Evolutionary conservation across 2,113 vertebrate species (phyloP).

Genomic region (Mugil cephalus): DNA sequence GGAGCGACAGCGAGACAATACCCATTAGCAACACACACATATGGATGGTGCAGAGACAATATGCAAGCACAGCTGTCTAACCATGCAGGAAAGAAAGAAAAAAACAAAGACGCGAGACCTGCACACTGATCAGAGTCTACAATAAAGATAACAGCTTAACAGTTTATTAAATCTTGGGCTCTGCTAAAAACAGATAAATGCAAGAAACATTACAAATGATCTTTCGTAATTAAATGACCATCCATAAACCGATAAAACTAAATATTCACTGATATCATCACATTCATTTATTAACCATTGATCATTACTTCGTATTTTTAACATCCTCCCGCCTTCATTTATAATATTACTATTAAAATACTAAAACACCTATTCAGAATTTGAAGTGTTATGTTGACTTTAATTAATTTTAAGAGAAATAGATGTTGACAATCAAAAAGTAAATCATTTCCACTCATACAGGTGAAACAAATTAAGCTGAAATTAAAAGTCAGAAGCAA

Average conservation of each 20-base stretch:
- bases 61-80: constrained; percentile 31
- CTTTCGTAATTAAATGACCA: constrained; percentile 47
- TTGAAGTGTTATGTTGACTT: not conserved
- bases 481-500: constrained; percentile 7
- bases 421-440: constrained; percentile 12
- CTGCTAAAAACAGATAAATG: constrained; percentile 34
- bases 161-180: constrained; percentile 63
- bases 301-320: constrained; percentile 26
- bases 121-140: constrained; percentile 53
- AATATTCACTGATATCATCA: constrained; percentile 8
- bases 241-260: constrained; percentile 8
- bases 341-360: not conserved
- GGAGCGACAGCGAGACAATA: constrained; percentile 31
- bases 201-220: constrained; percentile 31
- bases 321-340: constrained; percentile 8
- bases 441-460: not conserved
- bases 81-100: not conserved
- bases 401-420: constrained; percentile 7
- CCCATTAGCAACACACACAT: constrained; percentile 36
- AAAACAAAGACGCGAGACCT: constrained; percentile 28
- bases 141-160: constrained; percentile 49
- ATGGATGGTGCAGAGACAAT: constrained; percentile 17
- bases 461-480: constrained; percentile 7
- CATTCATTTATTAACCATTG: constrained; percentile 27
- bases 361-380: not conserved